Conservation (phyloP, 2,113 vertebrate species). For the Xiphorhynchus elegans region DNA sequence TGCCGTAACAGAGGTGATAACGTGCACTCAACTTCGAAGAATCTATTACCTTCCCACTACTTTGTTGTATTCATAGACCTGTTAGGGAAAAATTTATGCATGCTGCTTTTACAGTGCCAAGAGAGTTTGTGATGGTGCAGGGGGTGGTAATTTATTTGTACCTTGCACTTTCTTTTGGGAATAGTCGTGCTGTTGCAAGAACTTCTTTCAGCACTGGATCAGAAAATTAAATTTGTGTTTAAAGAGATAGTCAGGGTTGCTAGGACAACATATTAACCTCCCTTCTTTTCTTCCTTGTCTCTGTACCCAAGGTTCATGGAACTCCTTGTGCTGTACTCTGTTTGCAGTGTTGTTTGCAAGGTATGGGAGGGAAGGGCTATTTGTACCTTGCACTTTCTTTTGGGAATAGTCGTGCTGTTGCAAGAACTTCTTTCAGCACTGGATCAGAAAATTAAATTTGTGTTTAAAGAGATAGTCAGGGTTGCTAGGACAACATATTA, state of each 20-base stretch:
- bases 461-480: constrained; percentile 56
- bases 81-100: constrained; percentile 26
- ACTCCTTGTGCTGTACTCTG: not conserved
- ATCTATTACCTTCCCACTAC: not conserved
- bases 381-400: constrained; percentile 43
- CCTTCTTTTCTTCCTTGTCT: not conserved
- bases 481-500: constrained; percentile 65
- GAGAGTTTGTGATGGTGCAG: not conserved
- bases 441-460: constrained; percentile 67
- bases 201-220: constrained; percentile 55
- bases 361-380: not conserved
- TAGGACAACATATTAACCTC: constrained; percentile 60
- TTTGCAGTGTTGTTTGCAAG: not conserved
- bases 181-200: constrained; percentile 45
- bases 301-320: not conserved
- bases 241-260: constrained; percentile 62
- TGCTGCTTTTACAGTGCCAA: not conserved
- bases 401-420: constrained; percentile 36
- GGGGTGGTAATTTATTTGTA: constrained; percentile 42
- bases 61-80: constrained; percentile 19
- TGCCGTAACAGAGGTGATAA: not conserved
- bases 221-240: constrained; percentile 66
- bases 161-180: constrained; percentile 36
- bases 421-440: constrained; percentile 52
- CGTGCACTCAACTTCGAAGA: not conserved